Evolutionary conservation across 2,888 invertebrate genomes (phyloP), one percentile per base, ranked within the genome.

Genomic region (Nesidiocoris tenuis): DNA sequence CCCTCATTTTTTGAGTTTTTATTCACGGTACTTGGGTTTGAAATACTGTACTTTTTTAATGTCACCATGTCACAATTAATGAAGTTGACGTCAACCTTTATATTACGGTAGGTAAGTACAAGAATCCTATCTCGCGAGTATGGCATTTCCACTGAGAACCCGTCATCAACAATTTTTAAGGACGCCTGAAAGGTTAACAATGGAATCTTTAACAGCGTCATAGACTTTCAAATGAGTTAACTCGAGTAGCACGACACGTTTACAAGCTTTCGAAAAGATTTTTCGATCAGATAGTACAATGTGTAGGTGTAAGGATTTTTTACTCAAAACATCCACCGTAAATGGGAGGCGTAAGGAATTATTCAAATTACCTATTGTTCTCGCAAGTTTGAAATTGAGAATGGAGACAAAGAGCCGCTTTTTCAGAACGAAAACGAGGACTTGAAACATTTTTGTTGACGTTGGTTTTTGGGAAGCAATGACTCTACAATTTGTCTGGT

Each of bases 321-420:
- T 19, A 23, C 65, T 24, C 19, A 19, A 24, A 64, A 22, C 23
- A 16, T 39, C 65, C 12, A 39, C 25, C 19, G 2, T 12, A 18
- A 21, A 63, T 22, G 63, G 5, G 63, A 18, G 25, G n/a, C 19
- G 65, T 65, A 18, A 65, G 19, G 54, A 67, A 54, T 67, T 67
- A 67, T 67, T 67, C 67, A 67, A 67, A 67, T 67, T 21, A 56
- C 67, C 55, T 56, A 67, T 67, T 67, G 67, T 67, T 67, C 67
- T 19, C 12, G 25, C 18, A 61, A 65, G 65, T 25, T 65, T 65
- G 25, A 65, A 39, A 39, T 12, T 39, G 39, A 39, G 39, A 7
- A 39, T 12, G 24, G 39, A 17, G 65, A 65, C 65, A 65, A 65
- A 25, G 65, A 25, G 18, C n/a, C 12, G 12, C 21, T 65, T 65